These are phyloP conservation scores for Anastatus disparis DNA, from an alignment of 1,140 invertebrate genomes.

Conservation along the genomic window DNA sequence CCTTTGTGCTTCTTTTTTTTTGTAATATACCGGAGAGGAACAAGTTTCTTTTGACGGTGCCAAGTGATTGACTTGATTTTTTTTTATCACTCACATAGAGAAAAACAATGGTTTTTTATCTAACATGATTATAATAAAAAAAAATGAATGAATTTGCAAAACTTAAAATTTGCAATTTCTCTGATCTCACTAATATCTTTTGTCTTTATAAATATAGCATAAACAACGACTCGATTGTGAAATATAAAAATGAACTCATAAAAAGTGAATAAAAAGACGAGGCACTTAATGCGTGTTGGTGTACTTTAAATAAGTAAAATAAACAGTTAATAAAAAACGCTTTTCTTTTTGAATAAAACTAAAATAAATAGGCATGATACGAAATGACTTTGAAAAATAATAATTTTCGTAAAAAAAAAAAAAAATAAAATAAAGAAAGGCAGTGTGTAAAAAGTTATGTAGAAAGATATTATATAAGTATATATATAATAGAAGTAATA, in stretches of 20 bases:
- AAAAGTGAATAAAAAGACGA: constrained; percentile 32
- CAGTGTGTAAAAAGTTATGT: constrained; percentile 57
- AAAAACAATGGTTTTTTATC: too few species aligned
- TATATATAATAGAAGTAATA: constrained; percentile 34
- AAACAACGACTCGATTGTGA: constrained; percentile 62
- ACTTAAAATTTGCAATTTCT: constrained; percentile 61
- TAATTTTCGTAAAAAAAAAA: constrained; percentile 34
- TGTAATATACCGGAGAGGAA: not conserved
- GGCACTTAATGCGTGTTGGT: constrained; percentile 45
- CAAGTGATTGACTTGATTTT: constrained; percentile 30
- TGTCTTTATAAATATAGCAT: constrained; percentile 54
- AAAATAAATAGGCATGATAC: too few species aligned
- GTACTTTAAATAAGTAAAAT: constrained; percentile 49
- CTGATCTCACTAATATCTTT: constrained; percentile 64
- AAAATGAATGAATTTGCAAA: too few species aligned
- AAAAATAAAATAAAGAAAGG: too few species aligned
- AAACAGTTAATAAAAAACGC: constrained; percentile 38
- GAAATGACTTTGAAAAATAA: constrained; percentile 34
- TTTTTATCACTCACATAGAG: not conserved
- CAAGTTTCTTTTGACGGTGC: constrained; percentile 22
- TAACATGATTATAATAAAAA: too few species aligned
- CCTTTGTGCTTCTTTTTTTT: not conserved
- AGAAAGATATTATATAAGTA: constrained; percentile 42
- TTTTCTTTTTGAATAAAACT: constrained; percentile 41
- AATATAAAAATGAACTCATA: constrained; percentile 50